These are phyloP conservation scores for Channa maculata DNA, from an alignment of 2,113 vertebrate genomes.

Conservation along the genomic window DNA sequence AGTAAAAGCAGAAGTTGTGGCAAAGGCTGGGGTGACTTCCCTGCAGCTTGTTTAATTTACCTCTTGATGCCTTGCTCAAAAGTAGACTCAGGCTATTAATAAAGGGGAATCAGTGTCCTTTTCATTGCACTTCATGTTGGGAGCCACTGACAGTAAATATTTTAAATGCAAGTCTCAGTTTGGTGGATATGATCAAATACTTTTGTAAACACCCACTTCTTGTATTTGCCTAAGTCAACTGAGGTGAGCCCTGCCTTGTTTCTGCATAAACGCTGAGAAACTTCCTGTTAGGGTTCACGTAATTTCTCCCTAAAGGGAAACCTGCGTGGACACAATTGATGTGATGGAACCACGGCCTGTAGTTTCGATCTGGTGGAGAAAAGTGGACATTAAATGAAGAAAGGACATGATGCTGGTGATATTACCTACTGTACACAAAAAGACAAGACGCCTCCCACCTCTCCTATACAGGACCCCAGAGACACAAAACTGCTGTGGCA, in stretches of 20 bases:
- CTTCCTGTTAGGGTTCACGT: slow-evolving; percentile 26
- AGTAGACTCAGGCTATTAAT: neutral
- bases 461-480: too few relatives aligned
- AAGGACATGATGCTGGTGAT: too few relatives aligned
- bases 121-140: neutral
- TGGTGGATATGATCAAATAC: slow-evolving; percentile 10
- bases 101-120: neutral
- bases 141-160: neutral
- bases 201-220: neutral
- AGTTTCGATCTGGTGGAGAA: neutral
- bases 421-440: too few relatives aligned
- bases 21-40: slow-evolving; percentile 30
- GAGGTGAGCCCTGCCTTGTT: neutral
- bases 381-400: slow-evolving; percentile 15
- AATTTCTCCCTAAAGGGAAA: slow-evolving; percentile 7
- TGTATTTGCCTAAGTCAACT: neutral
- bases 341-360: slow-evolving; percentile 5
- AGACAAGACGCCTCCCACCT: too few relatives aligned
- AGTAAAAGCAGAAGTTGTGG: slow-evolving; percentile 68
- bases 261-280: slow-evolving; percentile 21
- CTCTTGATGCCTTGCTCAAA: slow-evolving; percentile 40
- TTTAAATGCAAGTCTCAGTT: neutral
- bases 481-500: too few relatives aligned
- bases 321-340: neutral
- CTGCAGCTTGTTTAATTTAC: slow-evolving; percentile 43